Base-by-base conservation (phyloP, 2,797 vertebrate genomes). In the Anolis apletophallus region DNA sequence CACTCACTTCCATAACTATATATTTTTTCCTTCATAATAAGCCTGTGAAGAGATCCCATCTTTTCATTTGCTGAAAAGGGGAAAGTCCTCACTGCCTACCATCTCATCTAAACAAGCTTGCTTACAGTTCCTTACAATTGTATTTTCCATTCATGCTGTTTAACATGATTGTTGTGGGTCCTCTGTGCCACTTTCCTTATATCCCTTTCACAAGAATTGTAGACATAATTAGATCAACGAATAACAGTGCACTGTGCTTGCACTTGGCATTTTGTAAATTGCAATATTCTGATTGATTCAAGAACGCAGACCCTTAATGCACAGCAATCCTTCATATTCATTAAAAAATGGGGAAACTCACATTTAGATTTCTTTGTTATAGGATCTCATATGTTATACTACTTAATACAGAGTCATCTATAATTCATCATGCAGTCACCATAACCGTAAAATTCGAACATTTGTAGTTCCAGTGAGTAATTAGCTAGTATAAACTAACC, bases 271-370 rank as follows among this genome's bases (percentile, higher is more conserved):
- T 91, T 91, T 23, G 0, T 85, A 89, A 75, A 90, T 75, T 88
- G n/a, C 80, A 89, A 84, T 85, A 2, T 29, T 91, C 83, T 92
- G 79, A 87, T 93, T 94, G 87, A 93, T 90, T 91, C 89, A 84
- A 84, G 12, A 72, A 17, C 86, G 84, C 57, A 83, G 52, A 79
- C 64, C 5, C n/a, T 86, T 93, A 90, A 88, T 92, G 85, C 68
- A 2, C 7, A 88, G 34, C 1, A 83, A 81, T 54, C 50, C 91
- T 29, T 59, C 59, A 88, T 88, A 59, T 84, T 93, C 90, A 73
- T 94, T 92, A 90, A 88, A 91, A n/a, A 87, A 90, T 19, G 34
- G 75, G 29, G 55, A 83, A 87, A 83, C 57, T 11, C 55, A 73
- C 74, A 54, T 87, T 73, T 87, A 46, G 81, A 73, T 73, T 55